Evolutionary conservation across 2,113 vertebrate genomes (phyloP), one percentile per base, ranked within the genome.

Genomic region (Verasper variegatus): DNA sequence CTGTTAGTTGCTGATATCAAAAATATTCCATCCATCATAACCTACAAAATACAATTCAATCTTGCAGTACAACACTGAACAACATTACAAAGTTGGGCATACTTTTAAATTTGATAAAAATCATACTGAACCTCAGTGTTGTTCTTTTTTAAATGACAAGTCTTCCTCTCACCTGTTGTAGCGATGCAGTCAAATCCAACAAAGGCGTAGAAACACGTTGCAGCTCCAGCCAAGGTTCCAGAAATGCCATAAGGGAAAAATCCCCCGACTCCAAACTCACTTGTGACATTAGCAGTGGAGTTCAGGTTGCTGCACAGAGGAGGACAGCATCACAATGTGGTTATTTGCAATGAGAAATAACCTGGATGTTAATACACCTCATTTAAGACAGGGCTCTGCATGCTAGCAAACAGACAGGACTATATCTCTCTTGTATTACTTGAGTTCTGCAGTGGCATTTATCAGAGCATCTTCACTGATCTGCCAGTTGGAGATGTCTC

Each of bases 181-280:
- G 96, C 95, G 0, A 97, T 96, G 87, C 96, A 97, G 88, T 96
- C 96, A 84, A 97, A 97, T 5, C 96, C 96, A 86, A 96, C 95
- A 81, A 97, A 97, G 13, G 96, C 96, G 73, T 96, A 97, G 89
- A 97, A 97, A 76, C 96, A 97, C 1, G 94, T 89, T 10, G 96
- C 95, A 58, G 96, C 96, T 82, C 96, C 96, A 4, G 95, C 92
- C 83, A 97, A 45, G 0, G 95, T 97, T 40, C 96, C 96, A 35
- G 79, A 83, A 18, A 96, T 86, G 35, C 95, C 95, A 17, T 94
- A 96, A 1, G 96, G 96, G 84, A 97, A 95, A 90, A 97, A 97
- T 17, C 96, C 96, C 5, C 96, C 96, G 0, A 2, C 35, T 37
- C 96, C 96, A 82, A 88, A 96, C 1, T 55, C 2, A 54, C 89